Evolutionary conservation across 2,888 invertebrate genomes (phyloP), one percentile per base, ranked within the genome.

Genomic region (Galerucella calmariensis): DNA sequence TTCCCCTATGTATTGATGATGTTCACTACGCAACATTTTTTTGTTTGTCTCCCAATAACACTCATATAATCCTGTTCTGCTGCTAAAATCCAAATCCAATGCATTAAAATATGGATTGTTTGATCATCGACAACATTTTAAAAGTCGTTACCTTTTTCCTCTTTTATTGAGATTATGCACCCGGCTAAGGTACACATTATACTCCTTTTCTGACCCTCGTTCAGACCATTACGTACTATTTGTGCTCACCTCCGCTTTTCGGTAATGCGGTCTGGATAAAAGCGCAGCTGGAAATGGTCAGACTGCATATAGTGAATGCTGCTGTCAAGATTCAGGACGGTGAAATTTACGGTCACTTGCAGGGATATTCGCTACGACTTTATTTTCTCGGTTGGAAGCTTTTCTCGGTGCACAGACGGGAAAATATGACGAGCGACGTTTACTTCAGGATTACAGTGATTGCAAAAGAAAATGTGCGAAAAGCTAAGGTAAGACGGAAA

Each of bases 271-370:
- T 67, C 73, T 59, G 66, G 75, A 77, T 77, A 72, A 78, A 78
- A 77, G 75, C 77, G 72, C 78, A 75, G 75, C 77, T 75, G 74
- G 77, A 78, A 75, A 74, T 72, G 78, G 77, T 77, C 71, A 75
- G 67, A 73, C 72, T 72, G 72, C 75, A 76, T 76, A 69, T 68
- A 65, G 74, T 69, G 77, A 75, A 76, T 69, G 71, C 71, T 61
- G 65, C 77, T 73, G 78, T 72, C 77, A 73, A 72, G 75, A 74
- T 72, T 69, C 74, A 69, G 75, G 75, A 73, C 75, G 69, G 62
- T 67, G 62, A 75, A 77, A 77, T 78, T 78, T 77, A 78, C 77
- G 78, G 73, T 72, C 77, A 53, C 76, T 73, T 65, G 75, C 73
- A 74, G 75, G 65, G 69, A 69, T 67, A 73, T 73, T 75, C 66